Percentiles rank a stretch among this genome's conserved stretches.
Conservation (phyloP, 2,888 invertebrate species). For the Melanotus villosus region DNA sequence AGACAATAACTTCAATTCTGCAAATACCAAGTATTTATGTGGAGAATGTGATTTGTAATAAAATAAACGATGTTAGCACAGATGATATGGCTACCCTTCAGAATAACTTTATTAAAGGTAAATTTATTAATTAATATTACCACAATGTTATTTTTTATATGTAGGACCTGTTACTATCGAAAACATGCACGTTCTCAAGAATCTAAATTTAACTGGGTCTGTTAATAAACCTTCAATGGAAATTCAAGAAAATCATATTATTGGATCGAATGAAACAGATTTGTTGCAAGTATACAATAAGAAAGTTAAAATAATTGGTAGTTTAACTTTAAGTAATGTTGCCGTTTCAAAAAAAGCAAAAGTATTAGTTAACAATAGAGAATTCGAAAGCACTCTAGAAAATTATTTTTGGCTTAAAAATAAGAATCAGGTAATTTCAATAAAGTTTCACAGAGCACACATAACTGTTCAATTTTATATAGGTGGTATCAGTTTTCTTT, state of each 20-base stretch:
- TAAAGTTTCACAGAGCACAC: too few relatives aligned
- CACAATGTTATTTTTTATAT: not conserved
- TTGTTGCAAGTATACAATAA: conserved; percentile 62
- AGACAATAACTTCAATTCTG: conserved; percentile 58
- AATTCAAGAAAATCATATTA: conserved; percentile 53
- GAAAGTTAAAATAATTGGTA: conserved; percentile 61
- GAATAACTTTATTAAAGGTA: conserved; percentile 53
- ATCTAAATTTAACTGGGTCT: conserved; percentile 3
- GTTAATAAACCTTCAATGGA: conserved; percentile 43
- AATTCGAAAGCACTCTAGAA: conserved; percentile 52
- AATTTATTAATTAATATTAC: conserved; percentile 1
- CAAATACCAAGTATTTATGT: conserved; percentile 52
- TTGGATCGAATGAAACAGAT: conserved; percentile 60
- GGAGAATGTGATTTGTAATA: conserved; percentile 51
- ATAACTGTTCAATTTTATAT: too few relatives aligned
- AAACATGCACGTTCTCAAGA: conserved; percentile 52
- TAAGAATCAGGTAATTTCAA: conserved; percentile 59
- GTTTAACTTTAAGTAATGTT: conserved; percentile 59
- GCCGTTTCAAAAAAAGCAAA: conserved; percentile 50
- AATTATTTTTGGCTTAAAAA: conserved; percentile 63
- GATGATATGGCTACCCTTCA: too few relatives aligned
- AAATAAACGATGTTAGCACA: conserved; percentile 57
- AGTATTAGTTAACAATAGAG: conserved; percentile 55
- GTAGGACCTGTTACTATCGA: conserved; percentile 60
- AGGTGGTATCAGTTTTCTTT: conserved; percentile 60